phyloP scores from a whole-genome alignment of 1,140 invertebrate genomes.

The Atta colombica region DNA sequence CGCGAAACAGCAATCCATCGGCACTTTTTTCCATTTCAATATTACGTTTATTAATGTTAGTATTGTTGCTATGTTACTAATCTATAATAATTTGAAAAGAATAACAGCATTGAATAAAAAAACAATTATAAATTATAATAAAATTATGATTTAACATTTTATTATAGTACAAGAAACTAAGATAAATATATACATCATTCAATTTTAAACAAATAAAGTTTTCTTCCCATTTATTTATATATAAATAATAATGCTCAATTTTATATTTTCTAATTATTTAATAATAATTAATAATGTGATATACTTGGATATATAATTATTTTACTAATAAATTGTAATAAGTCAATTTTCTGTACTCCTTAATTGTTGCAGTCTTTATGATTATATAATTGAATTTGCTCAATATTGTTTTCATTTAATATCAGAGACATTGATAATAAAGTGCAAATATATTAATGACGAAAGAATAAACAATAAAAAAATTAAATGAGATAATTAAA shows the following conservation, averaged over 20 bases:
- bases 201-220: not conserved
- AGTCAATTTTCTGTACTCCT: not conserved
- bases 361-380: not conserved
- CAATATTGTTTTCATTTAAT: slow-evolving; percentile 9
- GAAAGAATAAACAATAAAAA: not conserved
- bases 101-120: not conserved
- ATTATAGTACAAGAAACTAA: not conserved
- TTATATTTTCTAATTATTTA: not conserved
- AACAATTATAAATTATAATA: not conserved
- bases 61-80: slow-evolving; percentile 71
- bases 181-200: not conserved
- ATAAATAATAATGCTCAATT: slow-evolving; percentile 11
- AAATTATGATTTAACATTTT: not conserved
- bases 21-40: slow-evolving; percentile 83
- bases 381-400: slow-evolving; percentile 24
- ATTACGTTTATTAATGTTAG: slow-evolving; percentile 70
- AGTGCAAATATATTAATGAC: not conserved
- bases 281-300: not conserved
- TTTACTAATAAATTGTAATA: not conserved
- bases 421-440: slow-evolving; percentile 10
- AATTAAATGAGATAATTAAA: slow-evolving; percentile 20
- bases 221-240: not conserved
- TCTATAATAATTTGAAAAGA: slow-evolving; percentile 56
- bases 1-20: slow-evolving; percentile 83
- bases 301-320: not conserved